phyloP scores from a whole-genome alignment of 2,797 vertebrate species.

The Miichthys miiuy region DNA sequence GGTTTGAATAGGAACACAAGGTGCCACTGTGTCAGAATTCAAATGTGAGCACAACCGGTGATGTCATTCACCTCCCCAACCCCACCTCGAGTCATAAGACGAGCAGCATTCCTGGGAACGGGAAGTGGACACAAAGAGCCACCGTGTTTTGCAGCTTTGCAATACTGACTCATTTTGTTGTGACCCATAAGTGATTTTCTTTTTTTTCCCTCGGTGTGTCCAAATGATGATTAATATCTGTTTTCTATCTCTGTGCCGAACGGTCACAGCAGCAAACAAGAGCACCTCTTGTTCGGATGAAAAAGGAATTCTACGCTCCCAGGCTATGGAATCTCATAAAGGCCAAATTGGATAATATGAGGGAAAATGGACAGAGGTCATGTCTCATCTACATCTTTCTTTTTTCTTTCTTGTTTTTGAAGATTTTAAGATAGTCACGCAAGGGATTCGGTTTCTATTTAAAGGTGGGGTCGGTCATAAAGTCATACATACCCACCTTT shows the following conservation, averaged over 20 bases:
- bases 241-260: conserved; percentile 91
- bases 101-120: conserved; percentile 92
- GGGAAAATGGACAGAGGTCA: conserved; percentile 89
- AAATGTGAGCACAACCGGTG: conserved; percentile 91
- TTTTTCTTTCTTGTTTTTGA: conserved; percentile 22
- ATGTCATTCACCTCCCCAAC: conserved; percentile 90
- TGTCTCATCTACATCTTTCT: conserved; percentile 77
- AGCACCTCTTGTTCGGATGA: conserved; percentile 90
- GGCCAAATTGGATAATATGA: conserved; percentile 93
- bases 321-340: conserved; percentile 91
- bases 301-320: conserved; percentile 85
- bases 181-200: conserved; percentile 91
- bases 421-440: conserved; percentile 73
- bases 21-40: conserved; percentile 95
- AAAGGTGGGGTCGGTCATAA: too few species aligned
- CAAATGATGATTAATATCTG: conserved; percentile 98
- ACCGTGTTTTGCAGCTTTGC: conserved; percentile 89
- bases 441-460: conserved; percentile 32
- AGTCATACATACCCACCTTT: too few species aligned
- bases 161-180: conserved; percentile 91
- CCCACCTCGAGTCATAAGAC: conserved; percentile 97
- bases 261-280: conserved; percentile 91
- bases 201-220: conserved; percentile 85
- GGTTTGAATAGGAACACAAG: conserved; percentile 90
- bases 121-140: conserved; percentile 90